phyloP scores from a whole-genome alignment of 2,113 vertebrate species.

The Herpailurus yagouaroundi region DNA sequence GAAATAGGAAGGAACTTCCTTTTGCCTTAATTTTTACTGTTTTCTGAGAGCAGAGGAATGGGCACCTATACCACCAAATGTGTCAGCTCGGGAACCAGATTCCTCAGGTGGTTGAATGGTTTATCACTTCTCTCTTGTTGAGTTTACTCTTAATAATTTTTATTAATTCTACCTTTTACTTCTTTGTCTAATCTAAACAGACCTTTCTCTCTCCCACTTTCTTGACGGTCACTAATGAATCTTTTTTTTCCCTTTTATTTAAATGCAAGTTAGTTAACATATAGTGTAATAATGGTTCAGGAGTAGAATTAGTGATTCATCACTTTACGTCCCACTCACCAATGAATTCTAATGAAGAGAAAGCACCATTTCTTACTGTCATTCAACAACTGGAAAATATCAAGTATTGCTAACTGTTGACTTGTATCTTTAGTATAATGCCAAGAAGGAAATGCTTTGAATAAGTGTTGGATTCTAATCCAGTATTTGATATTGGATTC shows the following conservation, averaged over 20 bases:
- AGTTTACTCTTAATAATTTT: constrained; percentile 30
- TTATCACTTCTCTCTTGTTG: background rate
- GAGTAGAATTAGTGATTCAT: no score
- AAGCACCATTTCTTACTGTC: background rate
- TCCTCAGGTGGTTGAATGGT: background rate
- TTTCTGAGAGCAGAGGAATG: background rate
- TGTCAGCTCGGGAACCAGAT: background rate
- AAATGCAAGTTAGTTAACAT: no score
- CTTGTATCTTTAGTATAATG: constrained; percentile 18
- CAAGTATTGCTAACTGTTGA: background rate
- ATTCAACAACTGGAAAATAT: constrained; percentile 25
- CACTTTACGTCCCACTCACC: background rate
- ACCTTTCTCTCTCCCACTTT: background rate
- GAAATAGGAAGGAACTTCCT: background rate
- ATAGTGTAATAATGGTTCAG: no score
- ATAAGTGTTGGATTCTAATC: background rate
- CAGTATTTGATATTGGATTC: background rate
- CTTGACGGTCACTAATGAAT: constrained; percentile 22
- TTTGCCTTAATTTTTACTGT: constrained; percentile 31
- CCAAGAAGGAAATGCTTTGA: constrained; percentile 4
- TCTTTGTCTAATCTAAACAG: constrained; percentile 9
- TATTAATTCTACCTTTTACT: constrained; percentile 24
- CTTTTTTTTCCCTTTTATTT: no score
- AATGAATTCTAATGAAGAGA: constrained; percentile 23
- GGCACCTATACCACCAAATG: background rate